phyloP scores from a whole-genome alignment of 2,797 vertebrate genomes.

The Rallus crepitans region DNA sequence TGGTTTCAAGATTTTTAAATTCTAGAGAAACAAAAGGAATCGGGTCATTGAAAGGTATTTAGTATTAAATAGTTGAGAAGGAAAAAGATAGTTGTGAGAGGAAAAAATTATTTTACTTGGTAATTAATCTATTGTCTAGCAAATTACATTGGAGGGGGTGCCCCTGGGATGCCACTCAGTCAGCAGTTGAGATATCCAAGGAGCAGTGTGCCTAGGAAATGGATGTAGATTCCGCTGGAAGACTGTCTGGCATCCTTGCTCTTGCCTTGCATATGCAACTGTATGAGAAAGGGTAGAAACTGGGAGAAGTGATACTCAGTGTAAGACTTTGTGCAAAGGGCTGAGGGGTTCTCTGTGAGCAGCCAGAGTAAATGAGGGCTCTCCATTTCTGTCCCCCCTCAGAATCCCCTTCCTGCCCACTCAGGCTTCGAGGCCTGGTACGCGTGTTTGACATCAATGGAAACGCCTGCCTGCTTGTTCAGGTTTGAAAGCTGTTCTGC shows the following conservation, averaged over 20 bases:
- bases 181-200: neutral
- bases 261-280: neutral
- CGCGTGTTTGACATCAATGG: neutral
- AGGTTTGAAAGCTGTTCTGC: neutral
- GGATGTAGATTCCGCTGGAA: neutral
- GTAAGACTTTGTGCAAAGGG: neutral
- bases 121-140: neutral
- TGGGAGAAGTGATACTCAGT: neutral
- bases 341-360: neutral
- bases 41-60: neutral
- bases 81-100: neutral
- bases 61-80: neutral
- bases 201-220: neutral
- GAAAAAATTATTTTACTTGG: neutral
- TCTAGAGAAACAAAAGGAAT: neutral
- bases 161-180: accelerated
- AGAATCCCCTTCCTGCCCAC: neutral
- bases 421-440: neutral
- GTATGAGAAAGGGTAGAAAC: neutral
- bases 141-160: neutral
- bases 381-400: neutral
- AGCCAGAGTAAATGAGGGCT: neutral
- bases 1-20: neutral
- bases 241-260: neutral
- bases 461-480: neutral